Evolutionary conservation across 2,113 vertebrate species (phyloP).

Genomic region (Helogale parvula): DNA sequence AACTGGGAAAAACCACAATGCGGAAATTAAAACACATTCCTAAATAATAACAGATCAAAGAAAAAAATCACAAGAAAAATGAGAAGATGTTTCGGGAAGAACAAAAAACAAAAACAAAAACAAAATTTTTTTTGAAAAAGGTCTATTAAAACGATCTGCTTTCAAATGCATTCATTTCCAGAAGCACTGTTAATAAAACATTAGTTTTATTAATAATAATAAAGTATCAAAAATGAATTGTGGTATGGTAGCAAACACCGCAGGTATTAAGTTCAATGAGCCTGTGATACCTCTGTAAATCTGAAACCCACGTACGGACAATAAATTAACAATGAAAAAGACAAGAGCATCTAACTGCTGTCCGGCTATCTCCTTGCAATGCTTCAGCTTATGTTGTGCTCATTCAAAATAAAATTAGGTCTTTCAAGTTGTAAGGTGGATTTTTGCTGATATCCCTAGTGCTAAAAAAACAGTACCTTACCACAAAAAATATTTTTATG

Average conservation of each 20-base stretch:
- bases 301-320: slow-evolving; percentile 81
- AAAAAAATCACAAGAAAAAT: too few species aligned
- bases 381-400: slow-evolving; percentile 82
- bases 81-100: too few species aligned
- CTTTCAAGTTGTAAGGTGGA: slow-evolving; percentile 79
- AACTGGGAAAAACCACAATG: too few species aligned
- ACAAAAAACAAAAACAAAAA: too few species aligned
- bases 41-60: too few species aligned
- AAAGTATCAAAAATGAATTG: slow-evolving; percentile 85
- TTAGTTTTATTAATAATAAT: slow-evolving; percentile 72
- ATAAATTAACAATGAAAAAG: slow-evolving; percentile 88
- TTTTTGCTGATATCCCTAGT: slow-evolving; percentile 79
- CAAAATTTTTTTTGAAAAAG: slow-evolving; percentile 86
- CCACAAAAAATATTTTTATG: slow-evolving; percentile 89
- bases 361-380: slow-evolving; percentile 81
- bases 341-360: slow-evolving; percentile 79
- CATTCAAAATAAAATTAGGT: slow-evolving; percentile 84
- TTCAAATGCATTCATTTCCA: slow-evolving; percentile 88
- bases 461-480: slow-evolving; percentile 88
- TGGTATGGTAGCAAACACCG: slow-evolving; percentile 82
- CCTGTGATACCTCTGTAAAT: slow-evolving; percentile 81
- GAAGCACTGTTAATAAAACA: slow-evolving; percentile 89
- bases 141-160: slow-evolving; percentile 90
- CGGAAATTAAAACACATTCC: too few species aligned
- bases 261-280: slow-evolving; percentile 84